Base-by-base conservation (phyloP, 2,888 invertebrate species). In the Bruchidius siliquastri region DNA sequence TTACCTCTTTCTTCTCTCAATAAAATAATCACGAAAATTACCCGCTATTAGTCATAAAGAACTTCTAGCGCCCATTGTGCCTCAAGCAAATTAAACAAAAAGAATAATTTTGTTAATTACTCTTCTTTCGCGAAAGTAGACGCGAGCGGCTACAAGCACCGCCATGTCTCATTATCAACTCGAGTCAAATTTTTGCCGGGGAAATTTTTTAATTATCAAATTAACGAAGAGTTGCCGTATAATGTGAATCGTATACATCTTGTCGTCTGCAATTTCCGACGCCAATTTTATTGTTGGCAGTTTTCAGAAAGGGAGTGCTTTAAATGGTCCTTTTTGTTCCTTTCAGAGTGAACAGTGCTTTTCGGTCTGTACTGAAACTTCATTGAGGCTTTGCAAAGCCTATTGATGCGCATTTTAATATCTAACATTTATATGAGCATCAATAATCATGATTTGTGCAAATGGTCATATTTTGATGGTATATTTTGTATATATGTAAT, bases 121-220 rank as follows among this genome's bases (percentile, higher is more conserved):
- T 32, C 69, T 22, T 71, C 71, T 72, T 67, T 49, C 49, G 49
- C 49, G 49, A 13, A 30, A 30, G 49, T 49, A 49, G 10, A 13
- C 49, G 18, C 49, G 8, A 13, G 13, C 8, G 18, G 49, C 49
- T 13, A 1, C 18, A 20, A 67, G 21, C 20, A n/a, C 21, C 22
- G 68, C 21, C 22, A 66, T 69, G 20, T 66, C 32, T 66, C 71
- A 74, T 74, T 74, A 74, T 68, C 72, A 70, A 74, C 74, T 74
- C 71, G 13, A 72, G 49, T 71, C 67, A 30, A 72, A 70, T 67
- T 66, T 71, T 32, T 30, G 21, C 49, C 69, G 49, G 70, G 71
- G 72, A 71, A 69, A 73, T 73, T 74, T 73, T 70, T 49, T 68
- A 68, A 68, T 68, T 68, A 21, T 22, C 3, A 21, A 68, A 68